Base-by-base conservation (phyloP, 2,797 vertebrate species). In the Crocidura indochinensis region DNA sequence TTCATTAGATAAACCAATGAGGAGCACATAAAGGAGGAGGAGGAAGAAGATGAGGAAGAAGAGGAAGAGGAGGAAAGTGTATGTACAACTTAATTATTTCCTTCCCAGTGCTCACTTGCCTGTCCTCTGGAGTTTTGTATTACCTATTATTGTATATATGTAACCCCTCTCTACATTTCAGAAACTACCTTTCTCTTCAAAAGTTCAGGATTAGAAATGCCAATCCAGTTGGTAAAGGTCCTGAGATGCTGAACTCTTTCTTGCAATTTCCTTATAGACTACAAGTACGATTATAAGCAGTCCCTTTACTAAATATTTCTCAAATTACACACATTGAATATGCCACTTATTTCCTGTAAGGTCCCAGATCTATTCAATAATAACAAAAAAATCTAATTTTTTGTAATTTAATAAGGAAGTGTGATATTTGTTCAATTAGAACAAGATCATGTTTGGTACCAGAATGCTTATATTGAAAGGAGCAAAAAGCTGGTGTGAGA, bases 311-410 rank as follows among this genome's bases (percentile, higher is more conserved):
- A 73, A 94, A 76, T 22, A 81, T 74, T 56, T 17, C 22, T 92
- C 71, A 29, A 12, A 17, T 82, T 82, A 72, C 29, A 56, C 77
- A 64, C 73, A 64, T 10, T 38, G 29, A 92, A 22, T 44, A 19
- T 49, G 26, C 4, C 60, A 84, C 31, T 47, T 78, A 20, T 71
- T 87, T 83, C 12, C 62, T 38, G 46, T 56, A 60, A 79, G 12
- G 73, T 71, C 44, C 46, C 24, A 60, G 49, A 87, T 44, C 47
- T n/a, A 19, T 38, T 76, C 27, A 60, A 53, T 92, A 67, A 78
- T 20, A 81, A 77, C 19, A 82, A 19, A 20, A 60, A 91, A 90
- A 68, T 64, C 31, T 49, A 60, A 72, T 49, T 81, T 91, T 81
- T 81, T 80, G 9, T 6, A 73, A 12, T 91, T 91, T 79, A 65